Percentiles rank a stretch among this genome's conserved stretches.
These are phyloP conservation scores for Nyctibius bracteatus DNA, from an alignment of 2,113 vertebrate genomes.

Conservation along the genomic window DNA sequence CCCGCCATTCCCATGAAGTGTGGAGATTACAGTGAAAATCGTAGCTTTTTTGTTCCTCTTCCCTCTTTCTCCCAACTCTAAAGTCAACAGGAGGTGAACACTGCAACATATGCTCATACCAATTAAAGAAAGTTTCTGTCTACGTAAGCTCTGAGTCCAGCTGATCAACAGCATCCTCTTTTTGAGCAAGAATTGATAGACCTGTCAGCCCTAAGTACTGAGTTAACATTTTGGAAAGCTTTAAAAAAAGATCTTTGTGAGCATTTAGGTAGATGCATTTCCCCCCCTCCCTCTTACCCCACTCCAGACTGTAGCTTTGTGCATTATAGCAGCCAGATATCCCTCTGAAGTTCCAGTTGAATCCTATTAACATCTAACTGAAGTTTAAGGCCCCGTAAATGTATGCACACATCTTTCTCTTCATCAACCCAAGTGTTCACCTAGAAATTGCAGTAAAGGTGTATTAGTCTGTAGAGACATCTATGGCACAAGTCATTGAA, in stretches of 20 bases:
- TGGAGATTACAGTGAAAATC: neutral
- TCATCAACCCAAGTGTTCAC: neutral
- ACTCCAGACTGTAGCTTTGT: neutral
- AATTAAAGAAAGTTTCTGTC: conserved; percentile 37
- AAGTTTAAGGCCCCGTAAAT: neutral
- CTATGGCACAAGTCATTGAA: neutral
- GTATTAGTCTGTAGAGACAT: neutral
- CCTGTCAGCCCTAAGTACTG: neutral
- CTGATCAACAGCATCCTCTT: neutral
- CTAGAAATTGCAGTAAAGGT: neutral
- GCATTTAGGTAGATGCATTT: neutral
- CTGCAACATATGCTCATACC: conserved; percentile 43
- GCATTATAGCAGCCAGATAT: neutral
- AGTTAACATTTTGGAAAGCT: neutral
- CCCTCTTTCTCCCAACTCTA: neutral
- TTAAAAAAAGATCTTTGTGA: neutral
- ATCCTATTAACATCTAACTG: neutral
- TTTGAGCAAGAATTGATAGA: neutral
- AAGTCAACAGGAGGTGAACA: conserved; percentile 50
- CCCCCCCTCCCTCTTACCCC: neutral
- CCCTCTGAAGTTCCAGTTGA: neutral
- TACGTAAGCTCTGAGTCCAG: neutral
- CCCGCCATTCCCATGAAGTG: conserved; percentile 43
- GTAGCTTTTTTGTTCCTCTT: conserved; percentile 17
- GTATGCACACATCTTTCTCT: neutral